Base-by-base conservation (phyloP, 2,888 invertebrate species). In the Coenonympha arcania region DNA sequence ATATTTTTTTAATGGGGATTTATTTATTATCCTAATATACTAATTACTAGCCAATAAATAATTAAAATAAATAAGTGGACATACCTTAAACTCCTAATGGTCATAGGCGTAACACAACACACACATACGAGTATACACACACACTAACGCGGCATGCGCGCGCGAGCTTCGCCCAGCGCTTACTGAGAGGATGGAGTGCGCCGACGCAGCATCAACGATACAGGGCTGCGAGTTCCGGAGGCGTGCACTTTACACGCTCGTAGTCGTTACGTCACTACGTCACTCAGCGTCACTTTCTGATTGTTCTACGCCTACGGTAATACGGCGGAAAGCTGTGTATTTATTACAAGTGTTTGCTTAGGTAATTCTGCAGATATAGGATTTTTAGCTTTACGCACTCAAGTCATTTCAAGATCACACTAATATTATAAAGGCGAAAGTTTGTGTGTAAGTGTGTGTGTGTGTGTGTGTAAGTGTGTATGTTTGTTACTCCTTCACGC, bases 241-340 rank as follows among this genome's bases (percentile, higher is more conserved):
- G 44, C 34, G 19, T 41, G 41, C 22, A 16, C 19, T 45, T 43
- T 43, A 45, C 24, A 42, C 52, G 34, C 33, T 33, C 8, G n/a
- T n/a, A n/a, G n/a, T n/a, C n/a, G 34, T 53, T 53, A 46, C 49
- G 42, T 49, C 49, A 53, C 13, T 43, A 46, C 49, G 42, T 49
- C 49, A 53, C 13, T 43, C 24, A 28, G 15, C 39, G 33, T 50
- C 19, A 46, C 50, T 53, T 53, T 53, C 53, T 28, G 42, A 50
- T 47, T 43, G 39, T 43, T 49, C 47, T 37, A 39, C 33, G 46
- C 46, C 47, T 37, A 39, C 33, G 46, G 28, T 46, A 28, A 43
- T 9, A 30, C 16, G 19, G 18, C 22, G 33, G 16, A 43, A 33
- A 28, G 16, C 26, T 40, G 26, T 37, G 16, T 33, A 13, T 15